Evolutionary conservation across 2,888 invertebrate species (phyloP), one percentile per base, ranked within the genome.

Genomic region (Syritta pipiens): DNA sequence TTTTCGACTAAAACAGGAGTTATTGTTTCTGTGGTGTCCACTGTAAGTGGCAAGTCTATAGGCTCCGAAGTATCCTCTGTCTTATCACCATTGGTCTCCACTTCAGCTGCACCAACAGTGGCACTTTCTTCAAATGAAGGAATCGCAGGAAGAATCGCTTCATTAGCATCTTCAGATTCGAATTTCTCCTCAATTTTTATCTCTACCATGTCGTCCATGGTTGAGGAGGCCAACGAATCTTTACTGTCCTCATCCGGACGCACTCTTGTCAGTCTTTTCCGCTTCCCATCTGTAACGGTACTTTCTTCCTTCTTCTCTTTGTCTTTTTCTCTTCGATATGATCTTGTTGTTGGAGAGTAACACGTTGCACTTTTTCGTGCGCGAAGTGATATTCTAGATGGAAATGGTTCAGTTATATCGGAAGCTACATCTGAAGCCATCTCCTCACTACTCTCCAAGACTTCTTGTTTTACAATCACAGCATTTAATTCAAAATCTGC

Each of bases 241-340:
- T 87, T 87, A 32, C 87, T 86, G 55, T 87, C 87, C 65, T 87
- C 87, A 26, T 87, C 87, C 32, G 67, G 71, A 79, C 81, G 81
- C 46, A 71, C 42, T 48, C 63, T 24, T 10, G 24, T 60, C 28
- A 28, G 53, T 60, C 53, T 46, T 59, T 75, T 44, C 22, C 83
- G 76, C 17, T 68, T 81, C 4, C 20, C 10, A 4, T 83, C 82
- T 7, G 82, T 62, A 30, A 82, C 37, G 2, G 81, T 69, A 28
- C 83, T 7, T 5, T 71, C 69, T 10, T 19, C 9, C 6, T 65
- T 82, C 46, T 81, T 60, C 0, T 83, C 82, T 4, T 83, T 82
- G 14, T 76, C 79, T 40, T 72, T 81, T 17, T 84, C 83, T 22
- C 81, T 83, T 76, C 75, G 69, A 30, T 84, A 83, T 3, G 71